A percentile compares a stretch with the other conserved stretches of the same genome.
phyloP scores from a whole-genome alignment of 2,888 invertebrate genomes.

The Dorcus parallelipipedus region DNA sequence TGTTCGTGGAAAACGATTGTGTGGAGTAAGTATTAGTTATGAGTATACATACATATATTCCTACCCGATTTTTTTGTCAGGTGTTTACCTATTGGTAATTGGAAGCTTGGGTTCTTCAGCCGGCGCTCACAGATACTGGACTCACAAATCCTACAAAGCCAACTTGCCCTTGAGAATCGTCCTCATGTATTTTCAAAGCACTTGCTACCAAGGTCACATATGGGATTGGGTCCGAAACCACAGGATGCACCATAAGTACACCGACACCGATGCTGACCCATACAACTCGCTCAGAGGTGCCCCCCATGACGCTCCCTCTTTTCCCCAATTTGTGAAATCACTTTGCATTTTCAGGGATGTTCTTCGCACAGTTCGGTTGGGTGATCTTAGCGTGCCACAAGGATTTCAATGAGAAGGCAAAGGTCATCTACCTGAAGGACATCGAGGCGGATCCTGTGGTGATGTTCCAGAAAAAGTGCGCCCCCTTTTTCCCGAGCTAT shows the following conservation, averaged over 20 bases:
- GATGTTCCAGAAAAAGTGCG: slow-evolving; percentile 78
- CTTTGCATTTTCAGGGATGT: slow-evolving; percentile 54
- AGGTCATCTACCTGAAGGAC: slow-evolving; percentile 82
- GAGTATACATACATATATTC: too few relatives aligned
- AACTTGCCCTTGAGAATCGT: slow-evolving; percentile 5
- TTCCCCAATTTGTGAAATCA: too few relatives aligned
- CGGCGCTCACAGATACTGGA: slow-evolving; percentile 7
- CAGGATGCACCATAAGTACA: slow-evolving; percentile 85
- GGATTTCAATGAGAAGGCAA: slow-evolving; percentile 81
- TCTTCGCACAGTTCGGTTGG: slow-evolving; percentile 96
- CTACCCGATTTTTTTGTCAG: too few relatives aligned
- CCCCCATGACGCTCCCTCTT: too few relatives aligned
- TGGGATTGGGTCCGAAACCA: slow-evolving; percentile 57
- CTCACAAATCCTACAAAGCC: slow-evolving; percentile 4
- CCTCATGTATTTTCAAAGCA: neutral
- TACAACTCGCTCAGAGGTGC: slow-evolving; percentile 42
- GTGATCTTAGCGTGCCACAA: slow-evolving; percentile 83
- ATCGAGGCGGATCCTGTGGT: slow-evolving; percentile 80
- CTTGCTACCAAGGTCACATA: neutral
- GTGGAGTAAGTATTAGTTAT: neutral
- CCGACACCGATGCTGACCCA: slow-evolving; percentile 53
- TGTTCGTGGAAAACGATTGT: slow-evolving; percentile 1
- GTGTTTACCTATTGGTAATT: neutral
- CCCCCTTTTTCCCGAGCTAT: too few relatives aligned
- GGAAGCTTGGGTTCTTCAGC: slow-evolving; percentile 1